phyloP scores from a whole-genome alignment of 2,888 invertebrate species.

The Luperina nickerlii region DNA sequence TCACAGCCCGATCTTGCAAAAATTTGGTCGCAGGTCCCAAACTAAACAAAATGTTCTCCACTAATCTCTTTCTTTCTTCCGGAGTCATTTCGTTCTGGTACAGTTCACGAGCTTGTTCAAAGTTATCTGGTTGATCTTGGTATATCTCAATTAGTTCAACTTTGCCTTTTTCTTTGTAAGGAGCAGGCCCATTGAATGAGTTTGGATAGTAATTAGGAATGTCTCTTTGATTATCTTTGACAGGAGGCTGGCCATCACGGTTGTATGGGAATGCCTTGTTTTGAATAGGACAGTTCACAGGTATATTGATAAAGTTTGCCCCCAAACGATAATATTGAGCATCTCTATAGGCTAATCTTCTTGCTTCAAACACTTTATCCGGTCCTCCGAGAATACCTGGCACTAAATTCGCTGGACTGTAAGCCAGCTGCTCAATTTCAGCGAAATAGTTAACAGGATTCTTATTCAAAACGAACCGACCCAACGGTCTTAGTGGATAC shows the following conservation, averaged over 20 bases:
- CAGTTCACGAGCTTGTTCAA: conserved; percentile 94
- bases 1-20: conserved; percentile 91
- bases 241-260: conserved; percentile 95
- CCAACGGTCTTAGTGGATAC: conserved; percentile 95
- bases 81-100: conserved; percentile 94
- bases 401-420: conserved; percentile 95
- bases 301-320: conserved; percentile 96
- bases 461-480: conserved; percentile 94
- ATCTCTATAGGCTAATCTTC: conserved; percentile 96
- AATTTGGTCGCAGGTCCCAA: conserved; percentile 93
- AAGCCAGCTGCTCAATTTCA: conserved; percentile 97
- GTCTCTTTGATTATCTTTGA: conserved; percentile 94
- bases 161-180: conserved; percentile 90
- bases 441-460: conserved; percentile 97
- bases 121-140: conserved; percentile 96
- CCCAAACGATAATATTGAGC: conserved; percentile 96
- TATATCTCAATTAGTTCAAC: conserved; percentile 89
- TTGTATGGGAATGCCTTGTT: conserved; percentile 93
- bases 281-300: conserved; percentile 97
- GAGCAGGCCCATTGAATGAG: conserved; percentile 96
- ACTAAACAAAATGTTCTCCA: conserved; percentile 94
- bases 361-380: conserved; percentile 96
- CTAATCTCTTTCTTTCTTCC: conserved; percentile 93
- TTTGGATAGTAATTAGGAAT: conserved; percentile 99
- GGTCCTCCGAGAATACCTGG: conserved; percentile 97